Evolutionary conservation across 2,888 invertebrate species (phyloP), one percentile per base, ranked within the genome.

Genomic region (Aporophyla nigra): DNA sequence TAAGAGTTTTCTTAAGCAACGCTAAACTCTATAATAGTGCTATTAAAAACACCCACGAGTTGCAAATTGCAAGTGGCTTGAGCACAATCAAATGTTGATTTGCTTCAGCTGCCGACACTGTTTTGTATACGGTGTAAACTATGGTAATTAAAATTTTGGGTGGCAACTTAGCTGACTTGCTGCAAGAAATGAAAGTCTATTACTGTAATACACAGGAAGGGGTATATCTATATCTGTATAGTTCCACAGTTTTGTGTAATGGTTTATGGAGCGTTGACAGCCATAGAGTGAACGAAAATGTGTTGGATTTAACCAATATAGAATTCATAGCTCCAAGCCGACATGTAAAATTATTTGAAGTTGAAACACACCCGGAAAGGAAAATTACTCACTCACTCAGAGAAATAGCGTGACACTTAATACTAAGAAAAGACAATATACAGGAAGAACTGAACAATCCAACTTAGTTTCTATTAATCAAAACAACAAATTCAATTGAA

Each of bases 41-140:
- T 93, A 96, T 96, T 96, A 95, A 95, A 95, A 95, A 94, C 95
- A 95, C 96, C 96, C 96, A 96, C 96, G 93, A 94, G 93, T 93
- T 93, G 93, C 95, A 95, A 96, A 95, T 95, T 95, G 95, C 95
- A 94, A 94, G 94, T 92, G 93, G 94, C 94, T 94, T 93, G 92
- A 93, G 92, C 94, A 95, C 95, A 95, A 96, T 95, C 95, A 95
- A 95, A 96, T 93, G 94, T 95, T 96, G 95, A 96, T 95, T 96
- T 95, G 94, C 92, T 91, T 91, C 89, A 91, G 93, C 94, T 94
- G 94, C 94, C 93, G 94, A 92, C 93, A 92, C 91, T 93, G 93
- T 93, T 95, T 94, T 94, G 95, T 93, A 94, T 94, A 91, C 94
- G 93, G 92, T 93, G 93, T 93, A 94, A 93, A 94, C 93, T 94